These are phyloP conservation scores for Papilio machaon DNA, from an alignment of 1,140 invertebrate species.

Conservation along the genomic window DNA sequence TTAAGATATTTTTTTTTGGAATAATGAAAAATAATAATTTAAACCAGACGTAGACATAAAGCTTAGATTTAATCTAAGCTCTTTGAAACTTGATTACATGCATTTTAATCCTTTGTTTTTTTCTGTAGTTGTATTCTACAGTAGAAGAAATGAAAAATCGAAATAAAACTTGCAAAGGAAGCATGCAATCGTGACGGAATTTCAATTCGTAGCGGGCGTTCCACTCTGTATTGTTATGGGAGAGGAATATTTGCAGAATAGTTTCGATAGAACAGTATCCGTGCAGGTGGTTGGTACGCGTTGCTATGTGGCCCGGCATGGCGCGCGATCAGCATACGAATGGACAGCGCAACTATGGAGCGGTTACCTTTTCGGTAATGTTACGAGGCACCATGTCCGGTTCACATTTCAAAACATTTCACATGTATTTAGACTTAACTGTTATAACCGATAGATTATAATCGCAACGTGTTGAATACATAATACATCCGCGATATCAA, in stretches of 20 bases:
- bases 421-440: conserved; percentile 31
- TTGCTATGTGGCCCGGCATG: conserved; percentile 55
- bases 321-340: conserved; percentile 60
- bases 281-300: conserved; percentile 63
- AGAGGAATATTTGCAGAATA: conserved; percentile 39
- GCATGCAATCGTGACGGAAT: conserved; percentile 22
- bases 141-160: conserved; percentile 13
- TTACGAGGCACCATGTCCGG: conserved; percentile 45
- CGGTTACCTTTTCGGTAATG: conserved; percentile 48
- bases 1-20: neutral
- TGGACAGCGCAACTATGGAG: conserved; percentile 46
- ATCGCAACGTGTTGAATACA: neutral
- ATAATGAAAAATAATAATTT: neutral
- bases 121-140: conserved; percentile 4
- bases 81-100: neutral
- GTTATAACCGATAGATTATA: conserved; percentile 12
- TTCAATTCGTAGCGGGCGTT: neutral
- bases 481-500: neutral
- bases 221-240: neutral
- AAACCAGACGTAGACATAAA: neutral
- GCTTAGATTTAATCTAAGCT: neutral
- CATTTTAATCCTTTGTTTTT: neutral
- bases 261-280: conserved; percentile 48
- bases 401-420: conserved; percentile 44
- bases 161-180: conserved; percentile 16